A percentile compares a stretch with the other conserved stretches of the same genome.
These are phyloP conservation scores for Protobothrops mucrosquamatus DNA, from an alignment of 2,113 vertebrate genomes.

Conservation along the genomic window DNA sequence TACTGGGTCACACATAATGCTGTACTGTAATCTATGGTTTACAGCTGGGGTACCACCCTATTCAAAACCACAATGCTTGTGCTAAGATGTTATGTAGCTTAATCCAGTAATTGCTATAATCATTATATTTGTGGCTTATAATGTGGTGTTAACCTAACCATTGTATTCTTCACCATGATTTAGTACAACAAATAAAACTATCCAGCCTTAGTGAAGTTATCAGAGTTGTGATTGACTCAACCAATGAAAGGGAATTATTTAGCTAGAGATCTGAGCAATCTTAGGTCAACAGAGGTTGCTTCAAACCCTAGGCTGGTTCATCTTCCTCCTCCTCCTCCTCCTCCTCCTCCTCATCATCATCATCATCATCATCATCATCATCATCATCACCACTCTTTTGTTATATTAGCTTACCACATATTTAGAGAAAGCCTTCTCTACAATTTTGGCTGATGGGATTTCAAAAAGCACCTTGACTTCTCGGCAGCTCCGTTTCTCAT, in stretches of 20 bases:
- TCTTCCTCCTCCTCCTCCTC: not conserved
- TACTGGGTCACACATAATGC: not conserved
- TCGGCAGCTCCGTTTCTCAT: conserved; percentile 71
- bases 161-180: not conserved
- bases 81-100: not conserved
- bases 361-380: not conserved
- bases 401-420: conserved; percentile 80
- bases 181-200: not conserved
- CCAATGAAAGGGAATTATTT: not conserved
- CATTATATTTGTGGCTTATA: not conserved
- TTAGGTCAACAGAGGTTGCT: not conserved
- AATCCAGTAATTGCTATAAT: not conserved
- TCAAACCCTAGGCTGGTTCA: not conserved
- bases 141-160: not conserved
- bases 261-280: too few relatives aligned
- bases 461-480: conserved; percentile 84
- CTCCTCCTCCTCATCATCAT: not conserved
- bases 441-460: conserved; percentile 76
- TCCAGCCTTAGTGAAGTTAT: not conserved
- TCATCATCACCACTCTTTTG: not conserved
- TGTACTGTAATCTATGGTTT: not conserved
- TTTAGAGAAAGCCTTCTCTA: conserved; percentile 74
- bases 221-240: not conserved
- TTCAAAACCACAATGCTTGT: not conserved
- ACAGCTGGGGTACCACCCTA: not conserved